Evolutionary conservation across 2,888 invertebrate genomes (phyloP), one percentile per base, ranked within the genome.

Genomic region (Drosophila mimica): DNA sequence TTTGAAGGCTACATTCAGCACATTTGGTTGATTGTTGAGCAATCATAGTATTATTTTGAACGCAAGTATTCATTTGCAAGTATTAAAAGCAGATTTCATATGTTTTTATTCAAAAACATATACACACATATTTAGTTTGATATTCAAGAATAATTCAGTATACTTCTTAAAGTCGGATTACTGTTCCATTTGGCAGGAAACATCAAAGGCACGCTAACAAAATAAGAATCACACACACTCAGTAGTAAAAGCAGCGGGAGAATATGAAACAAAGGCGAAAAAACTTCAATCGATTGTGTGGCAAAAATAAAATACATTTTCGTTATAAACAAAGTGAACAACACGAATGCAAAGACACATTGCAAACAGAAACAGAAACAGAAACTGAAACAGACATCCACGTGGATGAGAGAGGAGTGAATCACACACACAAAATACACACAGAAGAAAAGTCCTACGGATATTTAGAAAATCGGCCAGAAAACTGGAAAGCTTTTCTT

Each of bases 211-310:
- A 60, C 56, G 57, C 54, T 31, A 46, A 54, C 40, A 61, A 56
- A 60, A 58, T 49, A 51, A 57, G 15, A 72, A 36, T 38, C 46
- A 53, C 30, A 53, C 74, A 17, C 51, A 63, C 70, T 53, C 68
- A 82, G 69, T 54, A 60, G 70, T 52, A 52, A 38, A 31, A 79
- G 38, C 79, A 73, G 74, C 46, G 25, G 63, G 46, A 49, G n/a
- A 72, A 68, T 30, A 64, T 62, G 38, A 66, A 72, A 74, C 52
- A 66, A 63, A 67, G 58, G 54, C 11, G 17, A 51, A 48, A 40
- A 49, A 64, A 59, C 83, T 81, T 86, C 82, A 90, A 87, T 87
- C 90, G 87, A 90, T 90, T 87, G 76, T 73, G 53, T 65, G 70
- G 64, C 38, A 56, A 68, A 80, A 86, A 88, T 78, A 81, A 88